Percentiles rank a stretch among this genome's conserved stretches.
These are phyloP conservation scores for Deilephila porcellus DNA, from an alignment of 2,888 invertebrate genomes.

Conservation along the genomic window DNA sequence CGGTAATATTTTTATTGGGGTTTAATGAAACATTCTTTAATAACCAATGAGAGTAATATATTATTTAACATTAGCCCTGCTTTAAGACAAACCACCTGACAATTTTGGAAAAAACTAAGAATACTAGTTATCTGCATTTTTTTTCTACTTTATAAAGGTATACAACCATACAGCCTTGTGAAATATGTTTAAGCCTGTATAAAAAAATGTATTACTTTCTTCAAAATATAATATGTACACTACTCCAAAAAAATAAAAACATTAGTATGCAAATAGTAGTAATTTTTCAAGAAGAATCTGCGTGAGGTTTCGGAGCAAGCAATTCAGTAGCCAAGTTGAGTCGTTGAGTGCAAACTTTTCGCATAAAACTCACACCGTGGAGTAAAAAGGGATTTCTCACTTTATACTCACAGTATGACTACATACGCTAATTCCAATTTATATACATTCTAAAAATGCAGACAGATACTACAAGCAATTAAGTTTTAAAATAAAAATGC, in stretches of 20 bases:
- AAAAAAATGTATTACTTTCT: neutral
- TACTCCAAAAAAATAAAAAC: neutral
- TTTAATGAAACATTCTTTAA: no score
- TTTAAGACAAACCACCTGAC: no score
- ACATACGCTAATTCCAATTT: neutral
- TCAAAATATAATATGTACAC: neutral
- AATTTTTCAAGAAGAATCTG: constrained; percentile 45
- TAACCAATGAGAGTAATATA: no score
- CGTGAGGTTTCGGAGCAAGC: constrained; percentile 39
- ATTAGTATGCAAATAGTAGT: constrained; percentile 47
- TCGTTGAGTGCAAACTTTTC: constrained; percentile 54
- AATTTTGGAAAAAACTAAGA: no score
- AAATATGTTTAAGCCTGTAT: neutral
- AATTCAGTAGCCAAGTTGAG: constrained; percentile 47
- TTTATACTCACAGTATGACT: constrained; percentile 31
- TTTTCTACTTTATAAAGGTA: neutral
- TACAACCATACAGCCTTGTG: neutral
- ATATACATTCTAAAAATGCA: neutral
- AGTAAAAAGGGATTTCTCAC: constrained; percentile 46
- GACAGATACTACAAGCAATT: no score
- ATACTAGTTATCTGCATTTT: no score
- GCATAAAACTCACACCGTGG: constrained; percentile 53
- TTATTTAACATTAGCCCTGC: no score
- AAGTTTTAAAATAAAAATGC: no score
- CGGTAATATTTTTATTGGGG: no score